Evolutionary conservation across 2,797 vertebrate genomes (phyloP), one percentile per base, ranked within the genome.

Genomic region (Telmatherina bonti): DNA sequence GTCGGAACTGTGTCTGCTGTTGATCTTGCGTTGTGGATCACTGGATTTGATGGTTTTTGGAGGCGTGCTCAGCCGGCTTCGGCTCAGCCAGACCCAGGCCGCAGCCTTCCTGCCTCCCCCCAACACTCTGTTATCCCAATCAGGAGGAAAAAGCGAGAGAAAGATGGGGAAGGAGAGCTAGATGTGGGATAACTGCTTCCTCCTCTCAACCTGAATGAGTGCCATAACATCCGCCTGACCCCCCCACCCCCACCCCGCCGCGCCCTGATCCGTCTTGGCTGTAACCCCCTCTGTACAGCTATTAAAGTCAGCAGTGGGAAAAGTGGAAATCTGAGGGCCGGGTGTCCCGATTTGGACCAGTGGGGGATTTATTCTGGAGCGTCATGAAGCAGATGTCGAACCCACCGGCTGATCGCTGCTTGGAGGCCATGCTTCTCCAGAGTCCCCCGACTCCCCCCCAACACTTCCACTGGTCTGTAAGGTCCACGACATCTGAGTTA

Each of bases 401-500:
- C 70, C 51, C 75, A 43, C 88, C 62, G 51, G 74, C 61, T 75
- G 61, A 62, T 68, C 55, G 60, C 73, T 78, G 65, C 70, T 22
- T 72, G 67, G 67, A 86, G 69, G 76, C 74, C 43, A 76, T 45
- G 33, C 57, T 65, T 81, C 79, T 72, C 87, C 56, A 59, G 85
- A 85, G 72, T 51, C 61, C 71, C 53, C 47, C 1, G 4, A 65
- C 71, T 67, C 63, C 70, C 57, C 54, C 53, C 16, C 5, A 29
- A 67, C 64, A 60, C 58, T 72, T 26, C 52, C 69, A 61, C 78
- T 81, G 81, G 82, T 87, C 84, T 85, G 67, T 72, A 90, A 89
- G 81, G 81, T 78, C 74, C 78, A 59, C 82, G 81, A 89, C 90
- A 91, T 92, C 90, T 91, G 92, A 93, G 76, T 91, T 88, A 90